A percentile compares a stretch with the other conserved stretches of the same genome.
These are phyloP conservation scores for Psilopogon haemacephalus DNA, from an alignment of 2,113 vertebrate species.

Conservation along the genomic window DNA sequence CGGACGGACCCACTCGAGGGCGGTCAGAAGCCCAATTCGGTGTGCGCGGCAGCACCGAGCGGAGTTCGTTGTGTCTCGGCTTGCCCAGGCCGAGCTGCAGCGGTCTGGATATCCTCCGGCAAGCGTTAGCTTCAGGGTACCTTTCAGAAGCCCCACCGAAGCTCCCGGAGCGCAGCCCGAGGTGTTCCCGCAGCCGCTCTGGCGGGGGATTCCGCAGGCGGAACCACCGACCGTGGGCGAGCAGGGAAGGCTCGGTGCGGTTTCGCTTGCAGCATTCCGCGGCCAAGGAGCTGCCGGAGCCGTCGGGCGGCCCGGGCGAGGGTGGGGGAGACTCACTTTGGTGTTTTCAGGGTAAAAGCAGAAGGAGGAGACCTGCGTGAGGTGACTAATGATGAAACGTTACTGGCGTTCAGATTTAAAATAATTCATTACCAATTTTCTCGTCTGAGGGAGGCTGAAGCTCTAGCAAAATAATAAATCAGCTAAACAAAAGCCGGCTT, in stretches of 20 bases:
- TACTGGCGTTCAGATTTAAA: slow-evolving; percentile 73
- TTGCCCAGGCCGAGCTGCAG: neutral
- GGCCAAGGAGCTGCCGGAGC: neutral
- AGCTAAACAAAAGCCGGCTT: slow-evolving; percentile 80
- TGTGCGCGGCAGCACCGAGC: neutral
- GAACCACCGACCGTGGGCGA: neutral
- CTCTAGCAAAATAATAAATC: slow-evolving; percentile 81
- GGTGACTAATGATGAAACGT: slow-evolving; percentile 58
- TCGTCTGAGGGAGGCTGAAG: slow-evolving; percentile 70
- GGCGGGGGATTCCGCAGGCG: neutral
- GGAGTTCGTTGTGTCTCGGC: neutral
- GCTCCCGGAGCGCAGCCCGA: neutral
- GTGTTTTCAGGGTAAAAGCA: neutral
- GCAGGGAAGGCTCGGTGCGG: neutral
- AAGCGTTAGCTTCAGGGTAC: too few species aligned
- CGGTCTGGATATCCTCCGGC: neutral
- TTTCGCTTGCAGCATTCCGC: neutral
- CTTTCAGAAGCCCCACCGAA: neutral
- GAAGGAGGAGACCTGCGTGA: neutral
- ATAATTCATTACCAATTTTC: slow-evolving; percentile 76
- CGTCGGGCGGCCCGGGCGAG: neutral
- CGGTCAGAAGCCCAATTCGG: neutral
- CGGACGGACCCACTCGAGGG: neutral
- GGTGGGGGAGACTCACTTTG: neutral
- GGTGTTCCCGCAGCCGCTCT: neutral